Evolutionary conservation across 2,113 vertebrate species (phyloP).

Genomic region (Cathartes aura): DNA sequence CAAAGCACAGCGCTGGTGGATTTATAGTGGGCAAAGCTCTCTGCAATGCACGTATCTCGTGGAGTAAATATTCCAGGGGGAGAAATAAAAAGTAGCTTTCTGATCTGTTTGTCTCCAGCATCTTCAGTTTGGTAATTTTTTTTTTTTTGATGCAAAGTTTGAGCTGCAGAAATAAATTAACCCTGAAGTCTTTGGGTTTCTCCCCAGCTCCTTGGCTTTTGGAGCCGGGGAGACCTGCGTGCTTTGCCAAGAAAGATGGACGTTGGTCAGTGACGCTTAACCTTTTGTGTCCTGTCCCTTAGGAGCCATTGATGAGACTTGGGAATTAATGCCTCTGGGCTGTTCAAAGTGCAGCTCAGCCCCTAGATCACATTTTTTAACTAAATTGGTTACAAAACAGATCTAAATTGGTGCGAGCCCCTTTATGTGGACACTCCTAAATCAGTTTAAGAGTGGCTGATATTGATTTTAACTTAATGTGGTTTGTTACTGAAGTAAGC

Average conservation of each 20-base stretch:
- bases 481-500: slow-evolving; percentile 67
- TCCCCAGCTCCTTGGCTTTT: neutral
- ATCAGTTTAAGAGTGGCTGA: slow-evolving; percentile 62
- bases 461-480: slow-evolving; percentile 69
- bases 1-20: neutral
- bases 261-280: neutral
- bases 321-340: slow-evolving; percentile 10
- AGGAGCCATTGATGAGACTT: neutral
- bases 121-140: neutral
- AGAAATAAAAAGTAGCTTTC: neutral
- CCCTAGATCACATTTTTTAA: neutral
- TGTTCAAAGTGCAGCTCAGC: neutral
- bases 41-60: rapidly evolving
- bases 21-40: neutral
- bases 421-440: slow-evolving; percentile 63
- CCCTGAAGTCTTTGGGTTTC: neutral
- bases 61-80: neutral
- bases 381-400: slow-evolving; percentile 35
- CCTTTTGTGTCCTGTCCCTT: neutral
- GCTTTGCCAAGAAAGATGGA: neutral
- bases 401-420: slow-evolving; percentile 42
- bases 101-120: neutral
- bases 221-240: neutral
- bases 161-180: neutral
- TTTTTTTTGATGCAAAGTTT: neutral